Base-by-base conservation (phyloP, 2,888 invertebrate species). In the Seladonia tumulorum region DNA sequence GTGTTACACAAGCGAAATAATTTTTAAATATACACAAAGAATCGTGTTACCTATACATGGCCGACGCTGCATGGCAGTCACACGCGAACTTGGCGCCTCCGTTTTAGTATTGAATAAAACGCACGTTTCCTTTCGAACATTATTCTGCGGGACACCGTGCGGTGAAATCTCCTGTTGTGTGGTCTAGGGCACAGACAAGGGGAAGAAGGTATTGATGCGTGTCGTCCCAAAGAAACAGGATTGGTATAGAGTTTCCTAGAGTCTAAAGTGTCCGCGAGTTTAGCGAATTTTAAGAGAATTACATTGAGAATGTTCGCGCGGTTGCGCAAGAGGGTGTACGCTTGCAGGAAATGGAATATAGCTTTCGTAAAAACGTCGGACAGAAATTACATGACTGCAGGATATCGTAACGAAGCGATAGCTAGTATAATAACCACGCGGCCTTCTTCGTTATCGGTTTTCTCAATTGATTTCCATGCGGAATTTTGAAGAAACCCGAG, bases 171-270 rank as follows among this genome's bases (percentile, higher is more conserved):
- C 29, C 18, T 25, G 63, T 66, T 76, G 47, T 63, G 76, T 66
- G 76, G 66, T 76, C 66, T 66, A 49, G 35, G 49, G 45, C 29
- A 63, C 22, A 8, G 63, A 35, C 66, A 35, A 47, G 63, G 66
- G 66, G 63, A 22, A n/a, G 76, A 66, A 47, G 35, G 76, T 76
- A 76, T 47, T 66, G 76, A 76, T 45, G 66, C 66, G 76, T 76
- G 49, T 35, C 76, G 63, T 35, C 63, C 35, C 45, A 35, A 39
- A 35, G 76, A 49, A 66, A 66, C 66, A 47, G 63, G 76, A 66
- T 66, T 76, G 16, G 76, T 66, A 47, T 76, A 66, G 66, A 76
- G 29, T 76, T 76, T 76, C 76, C 29, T 39, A 35, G n/a, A 22
- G 66, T 47, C 66, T 66, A 45, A 76, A 76, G 76, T 76, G 29